A percentile compares a stretch with the other conserved stretches of the same genome.
Evolutionary conservation across 1,140 invertebrate genomes (phyloP).

Genomic region (Atta colombica): DNA sequence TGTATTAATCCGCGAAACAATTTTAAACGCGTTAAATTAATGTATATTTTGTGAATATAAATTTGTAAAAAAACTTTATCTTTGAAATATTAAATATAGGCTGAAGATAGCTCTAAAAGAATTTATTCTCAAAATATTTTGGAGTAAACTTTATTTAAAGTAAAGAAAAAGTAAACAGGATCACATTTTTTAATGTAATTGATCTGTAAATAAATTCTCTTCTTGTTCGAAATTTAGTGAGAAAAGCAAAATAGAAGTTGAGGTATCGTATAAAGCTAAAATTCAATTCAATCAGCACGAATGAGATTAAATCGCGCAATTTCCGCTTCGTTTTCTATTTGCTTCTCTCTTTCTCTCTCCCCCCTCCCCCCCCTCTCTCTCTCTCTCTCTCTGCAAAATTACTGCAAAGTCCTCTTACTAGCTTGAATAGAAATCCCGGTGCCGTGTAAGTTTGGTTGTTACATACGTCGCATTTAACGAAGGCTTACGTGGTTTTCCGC

Average conservation of each 20-base stretch:
- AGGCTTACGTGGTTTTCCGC: constrained; percentile 92
- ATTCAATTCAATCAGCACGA: constrained; percentile 46
- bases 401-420: constrained; percentile 21
- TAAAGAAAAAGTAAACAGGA: neutral
- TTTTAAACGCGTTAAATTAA: neutral
- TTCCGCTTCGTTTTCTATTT: constrained; percentile 38
- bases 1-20: neutral
- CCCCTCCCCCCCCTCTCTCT: neutral
- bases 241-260: constrained; percentile 18
- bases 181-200: constrained; percentile 8
- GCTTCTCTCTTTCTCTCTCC: neutral
- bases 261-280: constrained; percentile 18
- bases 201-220: constrained; percentile 1
- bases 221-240: neutral
- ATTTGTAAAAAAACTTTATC: neutral
- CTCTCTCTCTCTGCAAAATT: constrained; percentile 4
- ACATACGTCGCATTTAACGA: constrained; percentile 65
- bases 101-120: neutral
- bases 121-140: neutral
- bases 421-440: constrained; percentile 33
- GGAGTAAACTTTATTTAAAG: neutral
- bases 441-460: constrained; percentile 54
- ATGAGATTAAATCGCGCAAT: constrained; percentile 46
- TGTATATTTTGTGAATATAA: neutral
- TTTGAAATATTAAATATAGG: neutral